Conservation (phyloP, 2,888 invertebrate genomes). For the Calameuta idolon region DNA sequence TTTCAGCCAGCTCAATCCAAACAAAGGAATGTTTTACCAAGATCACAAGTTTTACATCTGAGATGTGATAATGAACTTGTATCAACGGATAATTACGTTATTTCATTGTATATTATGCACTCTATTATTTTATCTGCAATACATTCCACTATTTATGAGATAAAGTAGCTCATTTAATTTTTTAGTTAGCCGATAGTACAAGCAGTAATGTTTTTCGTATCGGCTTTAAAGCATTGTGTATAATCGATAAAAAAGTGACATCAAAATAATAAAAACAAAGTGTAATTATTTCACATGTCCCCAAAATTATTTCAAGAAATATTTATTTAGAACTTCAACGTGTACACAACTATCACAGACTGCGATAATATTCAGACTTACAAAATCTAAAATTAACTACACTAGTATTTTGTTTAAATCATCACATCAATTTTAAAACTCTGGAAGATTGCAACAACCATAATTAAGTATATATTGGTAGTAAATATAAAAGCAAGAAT, state of each 20-base stretch:
- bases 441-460: not conserved
- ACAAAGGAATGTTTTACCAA: constrained; percentile 18
- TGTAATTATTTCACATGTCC: not conserved
- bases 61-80: not conserved
- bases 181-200: not conserved
- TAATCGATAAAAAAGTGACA: not conserved
- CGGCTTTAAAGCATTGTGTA: not conserved
- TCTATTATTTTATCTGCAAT: not conserved
- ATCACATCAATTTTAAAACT: not conserved
- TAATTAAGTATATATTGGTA: not conserved
- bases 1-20: constrained; percentile 18
- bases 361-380: not conserved
- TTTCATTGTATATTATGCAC: not conserved
- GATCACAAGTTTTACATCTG: constrained; percentile 19
- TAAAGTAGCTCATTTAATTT: not conserved
- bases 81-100: not conserved
- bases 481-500: not conserved
- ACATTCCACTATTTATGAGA: not conserved
- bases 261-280: not conserved
- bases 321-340: not conserved
- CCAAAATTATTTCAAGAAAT: not conserved
- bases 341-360: not conserved
- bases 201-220: not conserved
- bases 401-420: not conserved
- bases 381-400: not conserved